Percentiles rank a stretch among this genome's conserved stretches.
Conservation (phyloP, 2,113 vertebrate genomes). For the Corythornis cristatus region DNA sequence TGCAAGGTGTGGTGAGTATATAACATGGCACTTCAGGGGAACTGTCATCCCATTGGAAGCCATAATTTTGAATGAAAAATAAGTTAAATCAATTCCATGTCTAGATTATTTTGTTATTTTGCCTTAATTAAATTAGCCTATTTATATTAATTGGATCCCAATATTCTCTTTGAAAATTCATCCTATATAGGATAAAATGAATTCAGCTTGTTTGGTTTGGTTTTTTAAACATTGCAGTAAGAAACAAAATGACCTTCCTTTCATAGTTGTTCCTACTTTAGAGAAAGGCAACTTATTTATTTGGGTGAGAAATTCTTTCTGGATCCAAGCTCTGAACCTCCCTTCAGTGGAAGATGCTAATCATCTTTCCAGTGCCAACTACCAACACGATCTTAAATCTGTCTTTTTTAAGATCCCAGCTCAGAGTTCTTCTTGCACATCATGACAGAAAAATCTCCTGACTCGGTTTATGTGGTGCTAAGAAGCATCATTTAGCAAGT, state of each 20-base stretch:
- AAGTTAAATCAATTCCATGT: not conserved
- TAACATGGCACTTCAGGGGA: not conserved
- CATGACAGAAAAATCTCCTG: not conserved
- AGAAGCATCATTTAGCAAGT: not conserved
- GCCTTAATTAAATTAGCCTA: not conserved
- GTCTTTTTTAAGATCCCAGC: not conserved
- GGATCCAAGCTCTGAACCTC: not conserved
- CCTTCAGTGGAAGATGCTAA: not conserved
- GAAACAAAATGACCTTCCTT: not conserved
- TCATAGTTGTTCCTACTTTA: not conserved
- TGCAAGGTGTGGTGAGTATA: conserved; percentile 81
- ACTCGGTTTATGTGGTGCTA: not conserved
- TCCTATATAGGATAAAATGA: not conserved
- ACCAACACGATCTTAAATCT: not conserved
- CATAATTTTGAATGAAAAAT: not conserved
- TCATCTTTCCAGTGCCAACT: not conserved
- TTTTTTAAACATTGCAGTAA: not conserved
- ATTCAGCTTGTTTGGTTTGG: not conserved
- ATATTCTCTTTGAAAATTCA: not conserved
- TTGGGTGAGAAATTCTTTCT: not conserved
- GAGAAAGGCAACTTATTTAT: not conserved
- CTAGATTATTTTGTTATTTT: not conserved
- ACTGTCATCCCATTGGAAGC: not conserved
- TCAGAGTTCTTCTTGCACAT: not conserved
- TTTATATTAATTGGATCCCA: not conserved